Base-by-base conservation (phyloP, 2,113 vertebrate species). In the Pteronura brasiliensis region DNA sequence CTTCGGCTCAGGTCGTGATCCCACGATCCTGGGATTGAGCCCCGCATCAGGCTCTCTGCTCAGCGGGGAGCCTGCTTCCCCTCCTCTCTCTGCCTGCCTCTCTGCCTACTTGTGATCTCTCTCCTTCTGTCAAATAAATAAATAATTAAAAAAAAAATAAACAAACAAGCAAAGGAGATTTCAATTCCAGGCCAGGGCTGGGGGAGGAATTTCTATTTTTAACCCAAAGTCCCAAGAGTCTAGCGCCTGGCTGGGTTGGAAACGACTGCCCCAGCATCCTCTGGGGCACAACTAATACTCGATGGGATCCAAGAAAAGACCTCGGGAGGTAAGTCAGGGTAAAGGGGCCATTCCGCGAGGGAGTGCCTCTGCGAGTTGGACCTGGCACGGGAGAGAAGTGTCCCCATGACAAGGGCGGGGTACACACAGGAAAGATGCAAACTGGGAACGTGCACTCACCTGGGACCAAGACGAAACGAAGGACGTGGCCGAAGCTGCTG, bases 381-480 rank as follows among this genome's bases (percentile, higher is more conserved):
- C 31, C 44, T 36, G 57, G 57, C 20, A 55, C 3, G 0, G 42
- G 55, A 57, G 15, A 81, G n/a, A 93, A 49, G 36, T 34, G 72
- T 86, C 29, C 29, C 42, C 3, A 0, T 29, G n/a, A 44, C 20
- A 63, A 83, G 57, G 29, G 23, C 0, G 0, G 7, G 23, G 39
- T 47, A 36, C 8, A 9, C 88, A 77, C 0, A 0, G 39, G 71
- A 42, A 71, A 21, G 44, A 79, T 36, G 52, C 13, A 49, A 59
- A 21, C 23, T 25, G 15, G 74, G 21, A 47, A 20, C 1, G 3
- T n/a, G 12, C 4, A 14, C 83, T 96, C 55, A 96, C 92, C 88
- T 74, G 84, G 55, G 95, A 85, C 84, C 88, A 92, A 42, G 88
- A 71, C 4, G 95, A 71, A 61, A 84, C 69, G 63, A 85, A 74